Percentiles rank a stretch among this genome's conserved stretches.
These are phyloP conservation scores for Stegophylla sp. DNA, from an alignment of 2,888 invertebrate genomes.

Conservation along the genomic window DNA sequence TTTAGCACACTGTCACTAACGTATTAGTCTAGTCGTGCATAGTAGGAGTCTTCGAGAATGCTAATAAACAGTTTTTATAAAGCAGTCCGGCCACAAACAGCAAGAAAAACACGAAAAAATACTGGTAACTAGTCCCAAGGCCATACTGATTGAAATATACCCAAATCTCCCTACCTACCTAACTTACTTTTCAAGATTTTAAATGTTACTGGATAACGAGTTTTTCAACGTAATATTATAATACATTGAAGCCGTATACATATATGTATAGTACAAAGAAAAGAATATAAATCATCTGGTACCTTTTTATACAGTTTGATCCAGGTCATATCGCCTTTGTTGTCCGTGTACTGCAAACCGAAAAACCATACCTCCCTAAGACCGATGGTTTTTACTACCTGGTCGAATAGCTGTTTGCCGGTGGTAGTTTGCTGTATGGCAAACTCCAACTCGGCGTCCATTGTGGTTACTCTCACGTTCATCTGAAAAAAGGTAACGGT, in stretches of 20 bases:
- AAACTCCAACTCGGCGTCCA: conserved; percentile 99
- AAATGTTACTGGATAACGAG: too few relatives aligned
- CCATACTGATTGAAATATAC: too few relatives aligned
- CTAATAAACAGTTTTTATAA: conserved; percentile 32
- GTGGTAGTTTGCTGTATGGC: conserved; percentile 99
- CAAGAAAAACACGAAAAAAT: conserved; percentile 60
- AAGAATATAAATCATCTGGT: conserved; percentile 64
- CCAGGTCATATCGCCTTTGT: conserved; percentile 98
- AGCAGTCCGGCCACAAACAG: conserved; percentile 14
- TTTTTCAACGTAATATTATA: too few relatives aligned
- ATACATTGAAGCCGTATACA: not conserved
- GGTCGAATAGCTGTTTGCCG: conserved; percentile 99
- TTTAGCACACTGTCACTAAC: conserved; percentile 8
- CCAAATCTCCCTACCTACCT: too few relatives aligned
- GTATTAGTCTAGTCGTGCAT: conserved; percentile 47
- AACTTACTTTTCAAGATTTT: too few relatives aligned
- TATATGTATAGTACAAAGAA: not conserved
- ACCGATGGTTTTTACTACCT: conserved; percentile 99
- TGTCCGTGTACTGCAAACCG: conserved; percentile 97
- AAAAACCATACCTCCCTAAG: conserved; percentile 99
- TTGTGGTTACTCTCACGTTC: conserved; percentile 99
- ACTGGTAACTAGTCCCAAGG: too few relatives aligned
- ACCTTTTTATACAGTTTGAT: conserved; percentile 99
- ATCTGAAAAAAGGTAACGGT: conserved; percentile 71
- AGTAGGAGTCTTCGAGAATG: conserved; percentile 29